Evolutionary conservation across 2,888 invertebrate genomes (phyloP), one percentile per base, ranked within the genome.

Genomic region (Hofmannophila pseudospretella): DNA sequence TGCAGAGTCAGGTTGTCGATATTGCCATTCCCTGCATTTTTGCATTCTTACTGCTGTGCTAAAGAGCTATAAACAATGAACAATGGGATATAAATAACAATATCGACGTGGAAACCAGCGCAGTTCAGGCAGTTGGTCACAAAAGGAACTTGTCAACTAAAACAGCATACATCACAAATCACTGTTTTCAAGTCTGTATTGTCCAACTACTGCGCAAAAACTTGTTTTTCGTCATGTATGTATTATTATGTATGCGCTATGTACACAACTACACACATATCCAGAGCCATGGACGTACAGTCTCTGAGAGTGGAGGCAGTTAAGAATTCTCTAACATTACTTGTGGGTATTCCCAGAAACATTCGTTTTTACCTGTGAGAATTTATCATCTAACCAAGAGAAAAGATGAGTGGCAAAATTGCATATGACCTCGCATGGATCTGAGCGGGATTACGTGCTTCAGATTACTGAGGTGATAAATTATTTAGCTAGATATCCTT

Each of bases 101-200:
- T 29, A 38, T 41, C 42, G 39, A 48, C 38, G 37, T 45, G 51
- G 32, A 36, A 39, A 43, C 26, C 16, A 26, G 14, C 10, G 10
- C 27, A 38, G 38, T 22, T 35, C 37, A 30, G 31, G 9, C 16
- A 14, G 31, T 36, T 36, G 35, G 36, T 37, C 36, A 45, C 37
- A 51, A 45, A 55, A 55, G 48, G 37, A 54, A 33, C 38, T 41
- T 49, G 52, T 57, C 53, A 54, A 49, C 44, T 41, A 33, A 45
- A 41, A 48, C 36, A 40, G 26, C 42, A 37, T 51, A 50, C 38
- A 53, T 49, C 44, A 50, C 49, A 56, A 53, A 52, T 49, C 42
- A 49, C 49, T 50, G 53, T 53, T 57, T 54, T 55, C 51, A 56
- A 28, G 42, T 38, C 19, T 42, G 47, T 57, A 54, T 54, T 55